phyloP scores from a whole-genome alignment of 2,113 vertebrate genomes.

The Psettodes erumei region DNA sequence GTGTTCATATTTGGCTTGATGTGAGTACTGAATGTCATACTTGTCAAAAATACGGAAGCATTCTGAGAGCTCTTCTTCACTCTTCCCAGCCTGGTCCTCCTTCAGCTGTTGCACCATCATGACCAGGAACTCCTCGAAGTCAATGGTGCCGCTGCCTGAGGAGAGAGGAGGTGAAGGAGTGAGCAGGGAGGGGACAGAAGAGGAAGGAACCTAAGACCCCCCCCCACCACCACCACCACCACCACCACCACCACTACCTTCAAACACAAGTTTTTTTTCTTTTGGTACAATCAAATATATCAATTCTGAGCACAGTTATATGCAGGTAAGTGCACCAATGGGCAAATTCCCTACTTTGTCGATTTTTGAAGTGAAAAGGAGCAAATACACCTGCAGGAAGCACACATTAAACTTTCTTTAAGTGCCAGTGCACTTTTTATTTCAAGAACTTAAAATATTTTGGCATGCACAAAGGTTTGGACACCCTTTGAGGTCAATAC shows the following conservation, averaged over 20 bases:
- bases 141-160: conserved; percentile 96
- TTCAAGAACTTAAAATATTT: not conserved
- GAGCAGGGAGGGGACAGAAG: not conserved
- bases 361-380: not conserved
- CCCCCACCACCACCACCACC: no score
- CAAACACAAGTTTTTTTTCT: no score
- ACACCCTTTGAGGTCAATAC: no score
- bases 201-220: not conserved
- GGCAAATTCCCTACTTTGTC: no score
- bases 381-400: not conserved
- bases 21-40: conserved; percentile 72
- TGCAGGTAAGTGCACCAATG: no score
- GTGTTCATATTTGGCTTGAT: not conserved
- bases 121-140: conserved; percentile 99
- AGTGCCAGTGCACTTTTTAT: not conserved
- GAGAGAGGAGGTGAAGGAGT: not conserved
- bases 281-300: not conserved
- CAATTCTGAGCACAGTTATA: not conserved
- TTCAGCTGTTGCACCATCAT: conserved; percentile 99
- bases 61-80: conserved; percentile 95
- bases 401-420: not conserved
- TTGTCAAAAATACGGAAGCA: conserved; percentile 97
- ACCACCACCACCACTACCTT: no score
- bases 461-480: not conserved
- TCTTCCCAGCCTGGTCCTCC: conserved; percentile 96